Evolutionary conservation across 2,888 invertebrate genomes (phyloP).

Genomic region (Cryptocephalus primarius): DNA sequence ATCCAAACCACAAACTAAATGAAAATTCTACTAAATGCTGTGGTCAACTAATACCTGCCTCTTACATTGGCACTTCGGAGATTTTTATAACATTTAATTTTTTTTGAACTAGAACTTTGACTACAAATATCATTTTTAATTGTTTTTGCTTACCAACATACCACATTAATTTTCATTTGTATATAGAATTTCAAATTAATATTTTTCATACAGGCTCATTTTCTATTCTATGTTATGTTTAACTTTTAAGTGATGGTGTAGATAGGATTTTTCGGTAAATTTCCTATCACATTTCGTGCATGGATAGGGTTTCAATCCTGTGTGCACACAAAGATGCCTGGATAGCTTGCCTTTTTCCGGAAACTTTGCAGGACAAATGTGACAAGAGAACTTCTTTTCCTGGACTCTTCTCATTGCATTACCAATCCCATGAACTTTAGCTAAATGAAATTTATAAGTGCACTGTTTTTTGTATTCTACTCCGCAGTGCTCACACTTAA

Average conservation of each 20-base stretch:
- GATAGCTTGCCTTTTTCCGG: conserved; percentile 23
- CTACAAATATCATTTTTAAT: no score
- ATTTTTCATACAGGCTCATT: no score
- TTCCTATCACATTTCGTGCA: conserved; percentile 22
- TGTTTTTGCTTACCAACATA: no score
- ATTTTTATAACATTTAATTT: no score
- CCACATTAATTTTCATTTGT: no score
- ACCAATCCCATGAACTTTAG: conserved; percentile 36
- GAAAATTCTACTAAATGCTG: no score
- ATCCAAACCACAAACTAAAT: no score
- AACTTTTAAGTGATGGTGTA: conserved; percentile 21
- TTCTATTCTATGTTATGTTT: neutral
- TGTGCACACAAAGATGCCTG: conserved; percentile 24
- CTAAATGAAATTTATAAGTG: conserved; percentile 38
- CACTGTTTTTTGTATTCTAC: conserved; percentile 29
- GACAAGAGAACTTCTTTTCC: conserved; percentile 29
- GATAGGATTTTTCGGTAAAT: conserved; percentile 25
- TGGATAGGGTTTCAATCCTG: conserved; percentile 22
- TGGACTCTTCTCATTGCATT: conserved; percentile 27
- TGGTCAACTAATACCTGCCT: no score
- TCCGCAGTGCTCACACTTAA: conserved; percentile 40
- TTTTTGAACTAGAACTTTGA: no score
- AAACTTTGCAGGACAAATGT: conserved; percentile 32
- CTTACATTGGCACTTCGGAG: no score
- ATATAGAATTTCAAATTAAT: no score